Evolutionary conservation across 35 echinoderm and acorn worm genomes (phyloP), one percentile per base, ranked within the genome.

Genomic region (Anneissia japonica): DNA sequence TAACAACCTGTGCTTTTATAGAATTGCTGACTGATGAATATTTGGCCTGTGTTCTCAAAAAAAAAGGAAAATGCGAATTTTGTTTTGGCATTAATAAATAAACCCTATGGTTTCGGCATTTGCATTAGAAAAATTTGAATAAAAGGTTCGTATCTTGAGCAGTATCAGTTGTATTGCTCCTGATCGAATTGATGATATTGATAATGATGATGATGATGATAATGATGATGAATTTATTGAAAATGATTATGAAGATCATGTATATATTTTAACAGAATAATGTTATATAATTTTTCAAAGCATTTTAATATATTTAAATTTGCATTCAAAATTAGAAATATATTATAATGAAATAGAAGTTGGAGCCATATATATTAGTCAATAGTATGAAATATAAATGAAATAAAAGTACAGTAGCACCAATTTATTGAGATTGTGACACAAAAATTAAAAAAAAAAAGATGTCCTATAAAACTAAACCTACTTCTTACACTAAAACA

Each of bases 151-250:
- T 77, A 31, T 10, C 31, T 10, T 16, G 12, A 31, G 31, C 31
- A 31, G 31, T 77, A 31, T 16, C 31, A 31, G 31, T 77, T 10
- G 31, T 77, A 31, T 10, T 77, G 75, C 12, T 77, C 12, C 9
- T 77, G 75, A 77, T 77, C 12, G 32, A 16, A 31, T 10, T 77
- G 75, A 31, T 77, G 75, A 77, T 77, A 31, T 10, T 77, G 75
- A 31, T 77, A 31, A 31, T 77, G 75, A 77, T 77, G 75, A 77
- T 77, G 75, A 77, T 77, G 75, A 77, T 77, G 75, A 77, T 77
- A 31, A 77, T 77, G 75, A 77, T 77, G 75, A 77, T 77, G 75
- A 77, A 16, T 12, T 16, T 77, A 31, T 16, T 77, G 75, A 77
- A 16, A 31, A 77, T 77, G 75, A 77, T 77, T 12, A 77, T 77